Conservation (phyloP, 1,140 invertebrate genomes). For the Ips typographus region DNA sequence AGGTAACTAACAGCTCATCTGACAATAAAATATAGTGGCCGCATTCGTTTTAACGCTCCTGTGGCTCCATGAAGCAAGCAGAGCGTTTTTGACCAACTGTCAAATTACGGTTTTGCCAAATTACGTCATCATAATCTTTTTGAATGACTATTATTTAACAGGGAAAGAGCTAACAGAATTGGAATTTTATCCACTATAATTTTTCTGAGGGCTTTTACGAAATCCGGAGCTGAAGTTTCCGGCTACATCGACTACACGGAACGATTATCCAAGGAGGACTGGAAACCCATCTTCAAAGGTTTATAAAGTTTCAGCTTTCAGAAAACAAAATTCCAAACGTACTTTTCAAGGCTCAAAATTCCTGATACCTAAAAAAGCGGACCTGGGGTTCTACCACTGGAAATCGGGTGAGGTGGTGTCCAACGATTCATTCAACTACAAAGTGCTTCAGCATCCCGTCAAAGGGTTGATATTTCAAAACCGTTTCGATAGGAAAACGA, state of each 20-base stretch:
- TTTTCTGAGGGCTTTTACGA: constrained; percentile 34
- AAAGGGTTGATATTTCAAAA: constrained; percentile 67
- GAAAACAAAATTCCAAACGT: not conserved
- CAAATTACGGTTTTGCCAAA: too few relatives aligned
- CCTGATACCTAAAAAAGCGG: constrained; percentile 57
- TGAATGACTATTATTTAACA: constrained; percentile 42
- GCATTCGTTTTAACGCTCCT: too few relatives aligned
- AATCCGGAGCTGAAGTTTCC: constrained; percentile 67
- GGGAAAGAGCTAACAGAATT: constrained; percentile 65
- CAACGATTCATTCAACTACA: constrained; percentile 39
- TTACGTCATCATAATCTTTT: not conserved
- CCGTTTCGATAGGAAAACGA: constrained; percentile 61
- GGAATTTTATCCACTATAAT: constrained; percentile 45
- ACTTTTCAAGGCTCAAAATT: constrained; percentile 25
- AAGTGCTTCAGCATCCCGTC: constrained; percentile 31
- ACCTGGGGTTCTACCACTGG: constrained; percentile 77
- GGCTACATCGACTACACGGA: constrained; percentile 77
- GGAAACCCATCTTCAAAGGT: constrained; percentile 67
- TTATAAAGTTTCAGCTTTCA: not conserved
- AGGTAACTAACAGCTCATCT: not conserved
- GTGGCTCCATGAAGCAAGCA: too few relatives aligned
- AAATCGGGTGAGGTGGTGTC: constrained; percentile 51
- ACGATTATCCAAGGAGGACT: constrained; percentile 69
- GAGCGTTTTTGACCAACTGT: too few relatives aligned
- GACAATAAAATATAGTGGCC: not conserved